Evolutionary conservation across 1,140 invertebrate species (phyloP), one percentile per base, ranked within the genome.

Genomic region (Habropoda laboriosa): DNA sequence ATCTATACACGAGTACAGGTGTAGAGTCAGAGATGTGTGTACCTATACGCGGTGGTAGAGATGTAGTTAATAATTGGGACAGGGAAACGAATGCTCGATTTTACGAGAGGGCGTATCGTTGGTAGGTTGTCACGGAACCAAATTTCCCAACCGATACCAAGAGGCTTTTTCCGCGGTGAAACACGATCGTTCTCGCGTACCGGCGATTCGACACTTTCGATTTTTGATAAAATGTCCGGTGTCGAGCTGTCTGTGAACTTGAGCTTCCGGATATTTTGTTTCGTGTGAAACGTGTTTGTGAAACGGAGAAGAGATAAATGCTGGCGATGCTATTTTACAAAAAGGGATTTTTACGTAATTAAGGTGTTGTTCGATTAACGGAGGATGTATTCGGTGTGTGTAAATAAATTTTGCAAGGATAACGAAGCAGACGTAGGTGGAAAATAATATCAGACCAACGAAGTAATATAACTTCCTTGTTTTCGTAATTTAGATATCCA

Each of bases 61-160:
- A 40, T 21, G 35, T 16, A 73, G 63, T 60, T 71, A 75, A 82
- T 82, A 58, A 80, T 13, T 24, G 40, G 42, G 2, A 40, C 45
- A n/a, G 21, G 42, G 24, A 74, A 68, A n/a, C 42, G 58, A 24
- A 80, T 55, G 47, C 32, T 49, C 18, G 67, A 47, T 21, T 53
- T 63, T 53, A 61, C 57, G 57, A 70, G 58, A 38, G n/a, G 74
- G 35, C 78, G 16, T 51, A 30, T 63, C 38, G 60, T 70, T n/a
- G 10, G 40, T 21, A 13, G 40, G 13, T 27, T 64, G 40, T 45
- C 63, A 12, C 27, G 40, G 40, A 3, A 4, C 27, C 7, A 24
- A 64, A 30, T 64, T 45, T 45, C 40, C 45, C 40, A 13, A 3
- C 27, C 45, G n/a, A 40, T 45, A 21, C 24, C 5, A 10, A 3